Conservation (phyloP, 2,113 vertebrate species). For the Elanus axillaris region DNA sequence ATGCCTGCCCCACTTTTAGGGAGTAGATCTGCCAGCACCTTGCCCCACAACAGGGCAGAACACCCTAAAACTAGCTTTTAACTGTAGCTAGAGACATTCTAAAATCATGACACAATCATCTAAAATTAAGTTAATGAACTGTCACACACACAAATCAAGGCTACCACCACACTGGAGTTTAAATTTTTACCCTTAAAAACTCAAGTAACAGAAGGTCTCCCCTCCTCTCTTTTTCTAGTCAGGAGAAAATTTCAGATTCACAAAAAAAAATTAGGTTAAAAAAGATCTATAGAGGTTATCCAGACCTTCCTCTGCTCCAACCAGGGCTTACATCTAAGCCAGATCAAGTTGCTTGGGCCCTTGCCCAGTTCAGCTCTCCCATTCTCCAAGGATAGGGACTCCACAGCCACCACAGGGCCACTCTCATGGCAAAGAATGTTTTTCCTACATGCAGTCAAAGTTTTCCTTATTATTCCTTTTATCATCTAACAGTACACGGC, state of each 20-base stretch:
- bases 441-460: neutral
- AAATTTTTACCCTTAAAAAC: neutral
- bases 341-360: neutral
- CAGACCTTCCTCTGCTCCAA: neutral
- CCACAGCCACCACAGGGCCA: neutral
- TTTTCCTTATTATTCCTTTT: neutral
- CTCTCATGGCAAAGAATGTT: neutral
- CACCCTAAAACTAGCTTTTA: neutral
- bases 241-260: neutral
- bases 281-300: neutral
- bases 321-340: neutral
- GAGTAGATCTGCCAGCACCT: neutral
- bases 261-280: neutral
- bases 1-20: neutral
- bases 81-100: neutral
- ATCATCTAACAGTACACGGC: neutral
- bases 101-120: accelerated
- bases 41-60: neutral
- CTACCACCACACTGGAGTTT: neutral
- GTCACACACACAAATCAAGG: neutral
- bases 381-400: neutral
- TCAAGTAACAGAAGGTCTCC: neutral
- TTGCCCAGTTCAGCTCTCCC: neutral
- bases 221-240: neutral
- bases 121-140: neutral